These are phyloP conservation scores for Eudasyphora cyanicolor DNA, from an alignment of 2,888 invertebrate genomes.

Conservation along the genomic window DNA sequence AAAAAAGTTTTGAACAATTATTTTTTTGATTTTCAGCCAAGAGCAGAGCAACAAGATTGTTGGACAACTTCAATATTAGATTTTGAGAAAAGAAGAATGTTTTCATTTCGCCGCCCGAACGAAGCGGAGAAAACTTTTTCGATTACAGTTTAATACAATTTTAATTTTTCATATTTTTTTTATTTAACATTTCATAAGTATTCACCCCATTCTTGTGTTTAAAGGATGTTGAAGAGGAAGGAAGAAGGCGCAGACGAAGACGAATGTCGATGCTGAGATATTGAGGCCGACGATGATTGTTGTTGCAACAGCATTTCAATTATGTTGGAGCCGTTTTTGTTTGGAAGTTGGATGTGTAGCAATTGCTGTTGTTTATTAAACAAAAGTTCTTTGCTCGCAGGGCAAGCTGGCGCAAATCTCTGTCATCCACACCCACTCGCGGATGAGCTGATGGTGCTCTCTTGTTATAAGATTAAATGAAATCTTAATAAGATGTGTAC, in stretches of 20 bases:
- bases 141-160: conserved; percentile 66
- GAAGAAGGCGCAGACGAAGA: neutral
- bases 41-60: neutral
- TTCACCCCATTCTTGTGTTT: conserved; percentile 52
- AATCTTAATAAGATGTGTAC: conserved; percentile 30
- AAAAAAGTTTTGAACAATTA: conserved; percentile 11
- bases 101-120: conserved; percentile 16
- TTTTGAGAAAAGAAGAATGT: conserved; percentile 36
- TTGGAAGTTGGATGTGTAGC: neutral
- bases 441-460: neutral
- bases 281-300: conserved; percentile 45
- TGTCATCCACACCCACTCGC: conserved; percentile 33
- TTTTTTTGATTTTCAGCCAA: neutral
- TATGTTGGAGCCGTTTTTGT: no score
- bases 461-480: conserved; percentile 35
- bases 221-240: conserved; percentile 20
- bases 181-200: conserved; percentile 48
- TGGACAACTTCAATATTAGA: conserved; percentile 51
- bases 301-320: conserved; percentile 63
- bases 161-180: conserved; percentile 52
- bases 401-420: conserved; percentile 30
- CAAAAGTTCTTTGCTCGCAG: conserved; percentile 16
- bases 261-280: conserved; percentile 20
- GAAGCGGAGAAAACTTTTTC: conserved; percentile 60
- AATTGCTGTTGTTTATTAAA: conserved; percentile 40